Conservation (phyloP, 23 tunicate species). For the Aplidium turbinatum region DNA sequence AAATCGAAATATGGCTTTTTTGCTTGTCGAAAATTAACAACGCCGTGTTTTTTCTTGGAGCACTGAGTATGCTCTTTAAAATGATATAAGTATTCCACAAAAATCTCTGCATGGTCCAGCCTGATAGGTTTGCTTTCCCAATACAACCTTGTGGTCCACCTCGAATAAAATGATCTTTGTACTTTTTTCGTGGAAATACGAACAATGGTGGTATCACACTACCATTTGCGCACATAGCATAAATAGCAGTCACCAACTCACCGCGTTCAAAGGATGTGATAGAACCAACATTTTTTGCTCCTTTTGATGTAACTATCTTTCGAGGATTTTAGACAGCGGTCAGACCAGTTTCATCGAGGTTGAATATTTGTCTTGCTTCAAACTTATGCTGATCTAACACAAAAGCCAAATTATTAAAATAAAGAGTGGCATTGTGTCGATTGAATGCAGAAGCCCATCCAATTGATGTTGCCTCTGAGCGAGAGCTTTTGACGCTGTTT, state of each 20-base stretch:
- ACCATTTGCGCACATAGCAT: slow-evolving; percentile 5
- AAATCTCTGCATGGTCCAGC: neutral
- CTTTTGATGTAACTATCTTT: slow-evolving; percentile 11
- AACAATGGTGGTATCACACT: slow-evolving; percentile 5
- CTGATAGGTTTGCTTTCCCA: neutral
- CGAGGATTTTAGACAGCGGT: slow-evolving; percentile 13
- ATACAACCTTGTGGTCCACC: slow-evolving; percentile 18
- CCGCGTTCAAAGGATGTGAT: slow-evolving; percentile 10
- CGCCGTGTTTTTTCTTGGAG: neutral
- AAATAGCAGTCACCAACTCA: neutral
- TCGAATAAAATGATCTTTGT: neutral
- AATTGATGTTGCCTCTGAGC: slow-evolving; percentile 20
- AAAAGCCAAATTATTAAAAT: neutral
- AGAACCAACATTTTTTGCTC: slow-evolving; percentile 9
- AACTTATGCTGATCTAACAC: neutral
- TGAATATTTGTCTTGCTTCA: neutral
- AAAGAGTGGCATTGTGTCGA: neutral
- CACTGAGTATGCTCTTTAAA: neutral
- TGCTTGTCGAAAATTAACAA: slow-evolving; percentile 19
- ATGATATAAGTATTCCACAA: neutral
- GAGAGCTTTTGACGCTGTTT: neutral
- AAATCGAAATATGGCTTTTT: slow-evolving; percentile 3
- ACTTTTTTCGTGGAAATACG: slow-evolving; percentile 11
- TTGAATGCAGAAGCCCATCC: slow-evolving; percentile 21
- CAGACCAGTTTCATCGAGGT: slow-evolving; percentile 28